Percentiles rank a stretch among this genome's conserved stretches.
Evolutionary conservation across 2,797 vertebrate species (phyloP).

Genomic region (Rhincodon typus): DNA sequence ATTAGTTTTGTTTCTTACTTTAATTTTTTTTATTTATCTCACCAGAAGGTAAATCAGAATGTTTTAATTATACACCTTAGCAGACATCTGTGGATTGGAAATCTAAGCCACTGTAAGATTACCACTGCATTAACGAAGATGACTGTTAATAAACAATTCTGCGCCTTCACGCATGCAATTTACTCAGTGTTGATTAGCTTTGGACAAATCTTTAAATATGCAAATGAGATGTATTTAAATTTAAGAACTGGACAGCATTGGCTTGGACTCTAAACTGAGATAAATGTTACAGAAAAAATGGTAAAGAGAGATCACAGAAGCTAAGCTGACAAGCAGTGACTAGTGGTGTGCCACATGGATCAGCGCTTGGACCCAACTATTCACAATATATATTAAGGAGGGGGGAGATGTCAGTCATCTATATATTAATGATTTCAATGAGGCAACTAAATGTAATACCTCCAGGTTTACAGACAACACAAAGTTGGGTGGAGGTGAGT

Average conservation of each 20-base stretch:
- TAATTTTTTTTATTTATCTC: too few relatives aligned
- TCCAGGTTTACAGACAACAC: too few relatives aligned
- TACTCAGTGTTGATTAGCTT: neutral
- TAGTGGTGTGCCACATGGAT: too few relatives aligned
- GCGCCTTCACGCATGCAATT: neutral
- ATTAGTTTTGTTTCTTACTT: too few relatives aligned
- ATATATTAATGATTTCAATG: too few relatives aligned
- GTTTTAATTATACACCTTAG: neutral
- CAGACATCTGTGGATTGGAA: neutral
- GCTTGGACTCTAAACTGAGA: neutral
- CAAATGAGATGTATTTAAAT: neutral
- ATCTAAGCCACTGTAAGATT: neutral
- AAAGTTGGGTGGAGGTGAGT: too few relatives aligned
- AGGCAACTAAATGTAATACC: too few relatives aligned
- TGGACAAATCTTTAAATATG: neutral
- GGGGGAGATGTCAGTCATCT: too few relatives aligned
- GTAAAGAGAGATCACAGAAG: neutral
- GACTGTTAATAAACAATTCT: neutral
- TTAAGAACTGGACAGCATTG: neutral
- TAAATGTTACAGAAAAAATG: neutral
- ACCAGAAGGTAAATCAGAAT: neutral
- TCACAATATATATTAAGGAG: too few relatives aligned
- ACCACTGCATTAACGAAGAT: neutral
- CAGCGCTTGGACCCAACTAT: too few relatives aligned
- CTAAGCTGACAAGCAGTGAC: too few relatives aligned